Base-by-base conservation (phyloP, 2,113 vertebrate genomes). In the Sterna hirundo region DNA sequence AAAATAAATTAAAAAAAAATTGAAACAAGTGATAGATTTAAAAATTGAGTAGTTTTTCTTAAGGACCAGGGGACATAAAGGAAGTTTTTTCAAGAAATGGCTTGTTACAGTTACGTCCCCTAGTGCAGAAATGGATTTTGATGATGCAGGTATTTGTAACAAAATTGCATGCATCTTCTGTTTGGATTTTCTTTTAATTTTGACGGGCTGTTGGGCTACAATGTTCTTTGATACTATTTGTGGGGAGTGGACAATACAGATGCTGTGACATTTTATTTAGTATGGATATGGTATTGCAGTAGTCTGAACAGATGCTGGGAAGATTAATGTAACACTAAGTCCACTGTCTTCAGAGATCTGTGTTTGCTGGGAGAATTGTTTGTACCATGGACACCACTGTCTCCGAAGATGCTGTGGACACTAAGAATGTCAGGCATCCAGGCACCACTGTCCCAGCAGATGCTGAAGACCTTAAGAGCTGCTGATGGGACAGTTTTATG, bases 351-450 rank as follows among this genome's bases (percentile, higher is more conserved):
- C 80, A 17, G 94, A 90, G 93, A 80, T 70, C 83, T 69, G 71
- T 40, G 92, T 92, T 96, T 96, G 96, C 92, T 93, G 91, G 76
- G 86, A 80, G 51, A 40, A 88, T 83, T 88, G 81, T 96, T 90
- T 97, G 97, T 98, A 98, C 98, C 98, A 98, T 93, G 94, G 90
- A 30, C 70, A 61, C 97, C 96, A 97, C 96, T 98, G 97, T 98
- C 97, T 92, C 98, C 83, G 25, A 93, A 95, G 95, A 95, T 93
- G 83, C 96, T 79, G 55, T 0, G 0, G 77, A 47, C 62, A 29
- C 83, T 90, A 90, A 58, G 95, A 86, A 86, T 97, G 97, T 97
- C 96, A 92, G 88, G 94, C 97, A 64, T 88, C 77, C 81, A 87
- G 87, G 82, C 94, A 92, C 96, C 65, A 71, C 97, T 98, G 97